Base-by-base conservation (phyloP, 2,797 vertebrate genomes). In the Malurus leucopterus region DNA sequence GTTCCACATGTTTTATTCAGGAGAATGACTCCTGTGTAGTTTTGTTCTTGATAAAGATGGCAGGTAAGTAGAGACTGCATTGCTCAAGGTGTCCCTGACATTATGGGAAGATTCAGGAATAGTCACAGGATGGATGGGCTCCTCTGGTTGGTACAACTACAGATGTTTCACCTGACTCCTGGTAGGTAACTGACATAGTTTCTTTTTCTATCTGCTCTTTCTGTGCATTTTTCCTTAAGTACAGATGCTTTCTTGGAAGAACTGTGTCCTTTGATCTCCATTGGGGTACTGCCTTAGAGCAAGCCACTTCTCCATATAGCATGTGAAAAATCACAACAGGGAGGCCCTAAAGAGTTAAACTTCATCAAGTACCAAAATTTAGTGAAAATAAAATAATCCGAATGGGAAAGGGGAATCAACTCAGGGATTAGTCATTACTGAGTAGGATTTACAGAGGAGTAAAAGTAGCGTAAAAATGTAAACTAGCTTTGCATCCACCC, bases 401-500 rank as follows among this genome's bases (percentile, higher is more conserved):
- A 94, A 95, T 88, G 84, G 84, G 82, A 94, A 96, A 92, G 68
- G 63, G 64, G 89, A 95, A 93, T 95, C 96, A 95, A 93, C 64
- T 81, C 67, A 70, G 21, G 86, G 82, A 95, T 96, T 95, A 96
- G 96, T 96, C 96, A 96, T 86, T 82, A 93, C 72, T 95, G 96
- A 96, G 96, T 96, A 95, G 96, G 96, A 88, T 95, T 95, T 96
- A 95, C 90, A 96, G 96, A 95, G 96, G 95, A 95, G 95, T 95
- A 84, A 90, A 96, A 93, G 86, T 59, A 95, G 77, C 7, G 34
- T 91, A 91, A 91, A 95, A 96, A 95, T 96, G 95, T 95, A 96
- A 96, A 94, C 93, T 78, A 91, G 88, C 74, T 95, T 95, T 93
- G 95, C 77, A 94, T 95, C 96, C 95, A 95, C 96, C 96, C 96